Base-by-base conservation (phyloP, 2,888 invertebrate genomes). In the Apamea monoglypha region DNA sequence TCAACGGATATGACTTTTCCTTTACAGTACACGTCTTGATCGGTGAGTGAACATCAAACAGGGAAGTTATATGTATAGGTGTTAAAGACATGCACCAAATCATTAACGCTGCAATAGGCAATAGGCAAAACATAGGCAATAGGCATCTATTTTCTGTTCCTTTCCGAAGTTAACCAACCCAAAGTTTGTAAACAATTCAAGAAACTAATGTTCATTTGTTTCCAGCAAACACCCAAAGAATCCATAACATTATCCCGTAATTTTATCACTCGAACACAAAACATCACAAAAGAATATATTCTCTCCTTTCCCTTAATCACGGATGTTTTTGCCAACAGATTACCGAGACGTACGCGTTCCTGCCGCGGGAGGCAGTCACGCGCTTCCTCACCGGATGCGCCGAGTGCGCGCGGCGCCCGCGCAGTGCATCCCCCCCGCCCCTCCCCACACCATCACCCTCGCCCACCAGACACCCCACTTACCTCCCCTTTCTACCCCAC, bases 331-430 rank as follows among this genome's bases (percentile, higher is more conserved):
- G 93, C 90, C 97, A 97, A 81, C 97, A 99, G 99, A 99, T 99
- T 93, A 99, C 99, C 75, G 99, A 99, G 97, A 99, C 99, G 83
- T 99, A 99, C 97, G 99, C 99, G 74, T 99, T 99, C 94, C 97
- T 99, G 90, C 99, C 99, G 8, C 98, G 99, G 80, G 99, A 99
- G 96, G 99, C 99, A 73, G 99, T 99, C 94, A 99, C 99, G 81
- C 98, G 99, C 91, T 99, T 99, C 97, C 98, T 99, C 81, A 98
- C 99, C 95, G 99, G 99, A 91, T 99, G 99, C 95, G 98, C 98
- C 67, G 99, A 99, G 95, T 99, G 99, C 95, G 98, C 98, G 93
- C 98, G 98, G 93, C 98, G 98, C 92, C 98, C 98, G 91, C 97
- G 98, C 94, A 98, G 98, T 87, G 94, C 97, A 78, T 98, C 98